These are phyloP conservation scores for Hystrix cristata DNA, from an alignment of 2,113 vertebrate genomes.

Conservation along the genomic window DNA sequence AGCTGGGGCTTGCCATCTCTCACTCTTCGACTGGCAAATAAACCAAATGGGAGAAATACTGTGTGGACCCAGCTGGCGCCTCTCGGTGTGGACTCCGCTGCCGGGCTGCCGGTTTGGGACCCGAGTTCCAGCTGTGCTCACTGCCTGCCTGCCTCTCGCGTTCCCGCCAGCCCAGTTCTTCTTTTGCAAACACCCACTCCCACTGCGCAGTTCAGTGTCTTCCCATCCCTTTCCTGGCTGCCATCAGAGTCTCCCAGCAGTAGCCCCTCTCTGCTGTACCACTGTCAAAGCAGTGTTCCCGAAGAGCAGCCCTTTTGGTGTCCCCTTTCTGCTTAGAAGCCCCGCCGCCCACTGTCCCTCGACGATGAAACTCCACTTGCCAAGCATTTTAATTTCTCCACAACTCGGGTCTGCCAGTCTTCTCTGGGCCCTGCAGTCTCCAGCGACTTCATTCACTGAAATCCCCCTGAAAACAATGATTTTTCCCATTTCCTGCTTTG, in stretches of 20 bases:
- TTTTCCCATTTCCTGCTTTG: not conserved
- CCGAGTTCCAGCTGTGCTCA: not conserved
- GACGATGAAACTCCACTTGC: not conserved
- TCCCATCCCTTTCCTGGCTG: rapidly evolving
- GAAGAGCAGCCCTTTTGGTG: not conserved
- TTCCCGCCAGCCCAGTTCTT: not conserved
- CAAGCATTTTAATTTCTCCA: not conserved
- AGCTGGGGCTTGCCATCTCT: not conserved
- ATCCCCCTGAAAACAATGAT: not conserved
- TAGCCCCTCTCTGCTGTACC: rapidly evolving
- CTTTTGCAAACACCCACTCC: not conserved
- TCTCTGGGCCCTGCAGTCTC: not conserved
- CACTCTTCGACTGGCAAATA: not conserved
- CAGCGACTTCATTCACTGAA: rapidly evolving
- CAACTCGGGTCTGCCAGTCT: not conserved
- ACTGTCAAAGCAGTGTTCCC: not conserved
- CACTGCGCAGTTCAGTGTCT: rapidly evolving
- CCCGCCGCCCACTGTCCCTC: not conserved
- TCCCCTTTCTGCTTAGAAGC: not conserved
- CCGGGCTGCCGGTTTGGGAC: not conserved
- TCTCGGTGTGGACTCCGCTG: not conserved
- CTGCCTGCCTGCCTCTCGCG: rapidly evolving
- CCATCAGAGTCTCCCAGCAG: not conserved
- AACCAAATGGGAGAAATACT: not conserved
- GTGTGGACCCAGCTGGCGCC: not conserved